A percentile compares a stretch with the other conserved stretches of the same genome.
These are phyloP conservation scores for Thereva nobilitata DNA, from an alignment of 2,888 invertebrate genomes.

Conservation along the genomic window DNA sequence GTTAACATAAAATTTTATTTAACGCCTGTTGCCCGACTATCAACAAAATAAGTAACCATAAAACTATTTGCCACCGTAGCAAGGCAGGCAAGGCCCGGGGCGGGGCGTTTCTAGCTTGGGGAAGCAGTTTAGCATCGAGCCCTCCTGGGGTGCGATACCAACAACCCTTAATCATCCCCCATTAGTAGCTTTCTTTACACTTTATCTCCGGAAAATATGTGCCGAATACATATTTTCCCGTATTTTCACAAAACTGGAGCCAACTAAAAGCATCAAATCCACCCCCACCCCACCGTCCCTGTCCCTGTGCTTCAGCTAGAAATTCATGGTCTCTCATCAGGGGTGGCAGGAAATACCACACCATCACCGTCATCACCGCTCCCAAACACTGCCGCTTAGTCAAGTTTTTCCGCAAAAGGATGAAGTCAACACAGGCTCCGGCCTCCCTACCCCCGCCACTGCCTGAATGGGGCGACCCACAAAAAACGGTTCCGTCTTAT, in stretches of 20 bases:
- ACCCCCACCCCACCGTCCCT: too few species aligned
- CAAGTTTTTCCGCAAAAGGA: too few species aligned
- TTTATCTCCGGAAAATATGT: conserved; percentile 31
- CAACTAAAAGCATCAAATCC: background rate
- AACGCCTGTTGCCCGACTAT: conserved; percentile 28
- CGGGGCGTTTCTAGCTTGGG: too few species aligned
- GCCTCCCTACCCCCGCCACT: background rate
- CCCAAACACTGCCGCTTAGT: too few species aligned
- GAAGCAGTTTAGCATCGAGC: background rate
- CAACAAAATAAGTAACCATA: conserved; percentile 17
- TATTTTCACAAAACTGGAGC: conserved; percentile 20
- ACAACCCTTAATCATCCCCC: conserved; percentile 24
- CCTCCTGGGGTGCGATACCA: background rate
- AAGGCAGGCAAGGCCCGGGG: too few species aligned
- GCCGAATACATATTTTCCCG: conserved; percentile 15
- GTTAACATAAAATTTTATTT: conserved; percentile 3
- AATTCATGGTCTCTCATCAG: conserved; percentile 18
- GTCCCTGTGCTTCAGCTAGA: conserved; percentile 3
- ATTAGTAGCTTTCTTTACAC: conserved; percentile 27
- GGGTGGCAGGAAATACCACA: background rate
- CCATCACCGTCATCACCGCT: too few species aligned
- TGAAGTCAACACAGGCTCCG: too few species aligned
- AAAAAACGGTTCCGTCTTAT: background rate
- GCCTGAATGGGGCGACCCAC: background rate
- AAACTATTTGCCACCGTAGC: conserved; percentile 4